These are phyloP conservation scores for Eurytoma californica DNA, from an alignment of 2,888 invertebrate species.

Conservation along the genomic window DNA sequence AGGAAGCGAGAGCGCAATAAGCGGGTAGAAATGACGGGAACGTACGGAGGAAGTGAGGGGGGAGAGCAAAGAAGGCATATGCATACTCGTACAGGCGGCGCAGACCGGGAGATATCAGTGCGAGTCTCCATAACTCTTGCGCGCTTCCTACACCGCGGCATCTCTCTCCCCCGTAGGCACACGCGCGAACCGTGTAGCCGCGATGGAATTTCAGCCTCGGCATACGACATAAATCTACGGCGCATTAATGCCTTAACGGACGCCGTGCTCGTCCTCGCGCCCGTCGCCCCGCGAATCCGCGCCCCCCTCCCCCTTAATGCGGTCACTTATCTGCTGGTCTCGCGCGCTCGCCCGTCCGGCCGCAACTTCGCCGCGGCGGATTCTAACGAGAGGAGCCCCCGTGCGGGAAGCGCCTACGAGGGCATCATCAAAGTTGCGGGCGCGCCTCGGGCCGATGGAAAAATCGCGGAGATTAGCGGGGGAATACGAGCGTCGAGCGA, in stretches of 20 bases:
- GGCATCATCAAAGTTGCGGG: not conserved
- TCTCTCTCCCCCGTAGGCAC: slow-evolving; percentile 26
- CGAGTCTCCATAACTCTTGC: slow-evolving; percentile 66
- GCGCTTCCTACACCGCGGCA: slow-evolving; percentile 56
- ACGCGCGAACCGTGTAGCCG: slow-evolving; percentile 59
- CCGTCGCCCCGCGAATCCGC: slow-evolving; percentile 48
- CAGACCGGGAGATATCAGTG: slow-evolving; percentile 64
- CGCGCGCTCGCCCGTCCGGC: slow-evolving; percentile 2
- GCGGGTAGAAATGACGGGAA: not conserved
- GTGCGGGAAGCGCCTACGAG: not conserved
- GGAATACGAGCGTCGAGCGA: too few relatives aligned
- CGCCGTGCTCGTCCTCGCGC: not conserved
- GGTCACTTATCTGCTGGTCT: slow-evolving; percentile 57
- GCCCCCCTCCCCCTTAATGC: slow-evolving; percentile 60
- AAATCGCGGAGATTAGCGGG: not conserved
- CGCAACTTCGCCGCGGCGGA: slow-evolving; percentile 14
- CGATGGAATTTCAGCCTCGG: slow-evolving; percentile 71
- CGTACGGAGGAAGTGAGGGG: not conserved
- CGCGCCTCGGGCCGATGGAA: not conserved
- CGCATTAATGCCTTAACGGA: slow-evolving; percentile 68
- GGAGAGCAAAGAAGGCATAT: slow-evolving; percentile 57
- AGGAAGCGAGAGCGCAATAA: slow-evolving; percentile 26
- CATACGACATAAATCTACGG: slow-evolving; percentile 70
- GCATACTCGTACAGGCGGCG: slow-evolving; percentile 46
- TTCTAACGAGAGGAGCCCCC: slow-evolving; percentile 7